Base-by-base conservation (phyloP, 2,113 vertebrate species). In the Gasterosteus aculeatus region DNA sequence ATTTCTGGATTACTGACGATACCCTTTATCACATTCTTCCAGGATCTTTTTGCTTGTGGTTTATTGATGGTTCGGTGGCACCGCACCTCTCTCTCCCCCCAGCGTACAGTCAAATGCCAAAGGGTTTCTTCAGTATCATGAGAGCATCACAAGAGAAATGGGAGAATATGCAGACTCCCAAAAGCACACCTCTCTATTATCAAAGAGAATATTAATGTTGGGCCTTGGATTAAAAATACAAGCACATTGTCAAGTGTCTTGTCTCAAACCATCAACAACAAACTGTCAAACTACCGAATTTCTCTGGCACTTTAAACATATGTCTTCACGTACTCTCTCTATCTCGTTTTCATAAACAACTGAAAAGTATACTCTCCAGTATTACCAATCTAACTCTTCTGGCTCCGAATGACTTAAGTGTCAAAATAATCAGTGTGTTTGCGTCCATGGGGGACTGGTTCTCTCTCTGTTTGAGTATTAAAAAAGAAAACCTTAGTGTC, bases 81-180 rank as follows among this genome's bases (percentile, higher is more conserved):
- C 77, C 9, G 9, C 64, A 68, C 83, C 44, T 71, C 77, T 80
- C 51, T 63, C 66, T 57, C 62, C 54, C 31, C 49, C 31, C 83
- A 82, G 61, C 70, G 71, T 69, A 75, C 72, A 86, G 87, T 91
- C 90, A 87, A 6, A 91, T 85, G 88, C 87, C 87, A 90, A 91
- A 91, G 88, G 90, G 85, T 90, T 77, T 72, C 71, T 51, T 56
- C 54, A 85, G 66, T 83, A 70, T 69, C 73, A 70, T 51, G 66
- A 85, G 71, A 71, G 77, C 63, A 70, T 51, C 73, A 67, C 57
- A 38, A 74, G 59, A 51, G 2, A 16, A 51, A 15, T 7, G 58
- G 75, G 81, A 74, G 60, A 49, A 61, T 9, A 19, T 6, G 16
- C 74, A 78, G 76, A 84, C 72, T 80, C 67, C n/a, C 0, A 19